These are phyloP conservation scores for Salvelinus sp. DNA, from an alignment of 2,113 vertebrate genomes.

Conservation along the genomic window DNA sequence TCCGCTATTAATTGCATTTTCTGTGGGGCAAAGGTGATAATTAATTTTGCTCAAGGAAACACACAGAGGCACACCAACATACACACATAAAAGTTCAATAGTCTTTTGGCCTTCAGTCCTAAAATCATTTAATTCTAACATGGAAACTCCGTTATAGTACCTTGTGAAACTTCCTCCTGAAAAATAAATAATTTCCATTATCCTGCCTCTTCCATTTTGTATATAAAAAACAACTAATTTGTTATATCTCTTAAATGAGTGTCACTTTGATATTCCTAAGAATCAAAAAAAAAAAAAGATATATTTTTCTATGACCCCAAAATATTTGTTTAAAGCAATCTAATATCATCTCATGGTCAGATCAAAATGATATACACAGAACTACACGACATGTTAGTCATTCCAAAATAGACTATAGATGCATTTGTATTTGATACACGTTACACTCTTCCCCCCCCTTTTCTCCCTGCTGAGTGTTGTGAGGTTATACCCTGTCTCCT, in stretches of 20 bases:
- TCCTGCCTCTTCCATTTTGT: neutral
- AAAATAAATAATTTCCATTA: neutral
- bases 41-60: constrained; percentile 65
- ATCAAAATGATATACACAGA: neutral
- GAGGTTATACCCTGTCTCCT: constrained; percentile 61
- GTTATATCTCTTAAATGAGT: neutral
- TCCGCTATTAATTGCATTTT: constrained; percentile 71
- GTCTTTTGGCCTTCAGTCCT: constrained; percentile 53
- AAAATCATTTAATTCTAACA: constrained; percentile 39
- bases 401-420: constrained; percentile 5
- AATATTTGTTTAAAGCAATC: neutral
- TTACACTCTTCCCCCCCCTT: constrained; percentile 57
- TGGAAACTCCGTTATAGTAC: neutral
- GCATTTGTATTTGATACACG: constrained; percentile 27
- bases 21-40: constrained; percentile 73
- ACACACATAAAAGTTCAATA: constrained; percentile 19
- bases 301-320: neutral
- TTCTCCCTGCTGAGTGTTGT: constrained; percentile 70
- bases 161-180: neutral
- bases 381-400: neutral
- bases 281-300: neutral
- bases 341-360: neutral
- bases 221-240: neutral
- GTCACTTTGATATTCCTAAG: neutral
- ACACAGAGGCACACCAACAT: constrained; percentile 45